Evolutionary conservation across 2,888 invertebrate species (phyloP), one percentile per base, ranked within the genome.

Genomic region (Metacarcinus magister): DNA sequence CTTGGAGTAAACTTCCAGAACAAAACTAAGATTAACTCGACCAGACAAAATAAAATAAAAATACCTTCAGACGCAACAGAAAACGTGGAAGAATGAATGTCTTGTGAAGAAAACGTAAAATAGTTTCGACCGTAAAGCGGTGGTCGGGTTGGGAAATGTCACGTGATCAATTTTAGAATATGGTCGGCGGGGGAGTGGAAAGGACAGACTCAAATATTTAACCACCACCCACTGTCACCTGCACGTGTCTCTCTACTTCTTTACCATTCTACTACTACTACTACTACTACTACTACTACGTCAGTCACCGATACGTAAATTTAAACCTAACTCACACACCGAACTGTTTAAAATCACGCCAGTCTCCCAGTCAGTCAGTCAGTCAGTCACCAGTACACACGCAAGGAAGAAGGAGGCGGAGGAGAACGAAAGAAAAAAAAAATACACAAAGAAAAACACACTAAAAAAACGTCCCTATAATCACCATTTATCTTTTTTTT

Each of bases 151-250:
- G 82, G 82, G 32, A 82, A 82, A 82, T 82, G 82, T 82, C 82
- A 82, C 32, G 82, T 82, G 82, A 82, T 82, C 82, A 82, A 82
- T 82, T 82, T 82, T 82, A 82, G 82, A 82, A 82, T 32, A 28
- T 13, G 82, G 28, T 82, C 82, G 28, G 13, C 8, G 28, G 32
- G 82, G 82, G 82, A 82, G 82, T 82, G 82, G 82, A 82, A 82
- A 82, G 82, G 82, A 82, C 82, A 32, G 82, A 28, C 82, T 82
- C 32, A 82, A 82, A 82, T 82, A 82, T 82, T 82, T 82, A 82
- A 82, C 82, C 82, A 5, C 82, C 82, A 32, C 82, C 82, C 82
- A 82, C 28, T 82, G 82, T 82, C 82, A 82, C 82, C 82, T 82
- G 82, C 82, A 82, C 82, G 82, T 82, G 82, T 67, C 5, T 32